phyloP scores from a whole-genome alignment of 2,113 vertebrate genomes.

The Platysteira castanea region DNA sequence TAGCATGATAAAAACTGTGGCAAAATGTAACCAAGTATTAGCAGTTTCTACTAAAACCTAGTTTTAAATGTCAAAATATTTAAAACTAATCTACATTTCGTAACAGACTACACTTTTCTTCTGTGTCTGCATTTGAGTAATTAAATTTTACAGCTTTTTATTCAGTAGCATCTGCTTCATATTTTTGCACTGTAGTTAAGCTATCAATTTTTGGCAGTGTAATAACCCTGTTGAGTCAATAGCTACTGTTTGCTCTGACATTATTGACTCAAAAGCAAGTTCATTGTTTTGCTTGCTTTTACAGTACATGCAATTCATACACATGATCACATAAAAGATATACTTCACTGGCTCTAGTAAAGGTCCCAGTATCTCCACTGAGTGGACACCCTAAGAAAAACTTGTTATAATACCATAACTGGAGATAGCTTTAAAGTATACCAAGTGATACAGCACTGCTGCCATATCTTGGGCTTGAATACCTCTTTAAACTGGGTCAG shows the following conservation, averaged over 20 bases:
- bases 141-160: slow-evolving; percentile 59
- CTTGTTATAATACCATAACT: background rate
- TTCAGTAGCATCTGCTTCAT: slow-evolving; percentile 61
- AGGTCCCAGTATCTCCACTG: background rate
- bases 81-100: slow-evolving; percentile 26
- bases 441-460: background rate
- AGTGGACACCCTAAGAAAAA: background rate
- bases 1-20: background rate
- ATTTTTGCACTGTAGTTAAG: slow-evolving; percentile 55
- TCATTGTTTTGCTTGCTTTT: background rate
- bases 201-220: slow-evolving; percentile 49
- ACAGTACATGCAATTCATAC: background rate
- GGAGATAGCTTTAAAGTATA: background rate
- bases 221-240: slow-evolving; percentile 48
- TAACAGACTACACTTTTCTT: slow-evolving; percentile 13
- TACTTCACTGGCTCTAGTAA: background rate
- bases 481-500: background rate
- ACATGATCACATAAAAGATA: background rate
- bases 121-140: slow-evolving; percentile 32
- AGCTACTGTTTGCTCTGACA: slow-evolving; percentile 36
- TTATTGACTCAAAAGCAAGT: slow-evolving; percentile 28
- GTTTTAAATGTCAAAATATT: slow-evolving; percentile 56
- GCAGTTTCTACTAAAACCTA: background rate
- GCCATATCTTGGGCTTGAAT: background rate
- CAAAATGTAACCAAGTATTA: background rate